Base-by-base conservation (phyloP, 2,113 vertebrate species). In the Callaeas wilsoni region DNA sequence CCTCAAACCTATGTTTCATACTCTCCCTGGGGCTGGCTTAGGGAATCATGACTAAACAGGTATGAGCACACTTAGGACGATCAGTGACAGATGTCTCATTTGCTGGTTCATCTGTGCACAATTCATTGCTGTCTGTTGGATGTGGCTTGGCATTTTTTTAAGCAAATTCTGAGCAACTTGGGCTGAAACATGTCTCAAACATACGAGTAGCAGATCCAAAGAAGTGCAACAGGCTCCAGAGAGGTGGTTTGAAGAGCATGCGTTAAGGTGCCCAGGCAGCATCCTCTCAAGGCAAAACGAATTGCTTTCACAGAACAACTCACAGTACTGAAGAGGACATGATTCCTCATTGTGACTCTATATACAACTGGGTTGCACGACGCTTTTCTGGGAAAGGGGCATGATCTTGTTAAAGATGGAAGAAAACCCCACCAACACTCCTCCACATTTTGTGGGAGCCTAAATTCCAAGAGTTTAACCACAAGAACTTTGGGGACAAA, bases 161-260 rank as follows among this genome's bases (percentile, higher is more conserved):
- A 25, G 56, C 32, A 57, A 87, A 55, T 57, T 65, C 32, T 62
- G n/a, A 77, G 46, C 27, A 62, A 56, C 32, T 23, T 27, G 9
- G 49, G 22, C 10, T 60, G 41, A n/a, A n/a, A n/a, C n/a, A 7
- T 80, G 9, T 27, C 55, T 69, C 50, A 47, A 70, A 35, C 6
- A 30, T n/a, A 30, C 0, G 0, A 37, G 62, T 10, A 65, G 4
- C 16, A 49, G 29, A 29, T 13, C 11, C 47, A 22, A 33, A 41
- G 41, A 74, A 62, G 20, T n/a, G 19, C 6, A 44, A 44, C 19
- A n/a, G 19, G 13, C n/a, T 37, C 33, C n/a, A 70, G 6, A 16
- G 56, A 70, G 14, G 50, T 44, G n/a, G 7, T 46, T 84, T 41
- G 49, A 84, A 53, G 35, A 63, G 29, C 53, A 37, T 57, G 18